Evolutionary conservation across 2,797 vertebrate species (phyloP).

Genomic region (Parotocinclus haroldoi): DNA sequence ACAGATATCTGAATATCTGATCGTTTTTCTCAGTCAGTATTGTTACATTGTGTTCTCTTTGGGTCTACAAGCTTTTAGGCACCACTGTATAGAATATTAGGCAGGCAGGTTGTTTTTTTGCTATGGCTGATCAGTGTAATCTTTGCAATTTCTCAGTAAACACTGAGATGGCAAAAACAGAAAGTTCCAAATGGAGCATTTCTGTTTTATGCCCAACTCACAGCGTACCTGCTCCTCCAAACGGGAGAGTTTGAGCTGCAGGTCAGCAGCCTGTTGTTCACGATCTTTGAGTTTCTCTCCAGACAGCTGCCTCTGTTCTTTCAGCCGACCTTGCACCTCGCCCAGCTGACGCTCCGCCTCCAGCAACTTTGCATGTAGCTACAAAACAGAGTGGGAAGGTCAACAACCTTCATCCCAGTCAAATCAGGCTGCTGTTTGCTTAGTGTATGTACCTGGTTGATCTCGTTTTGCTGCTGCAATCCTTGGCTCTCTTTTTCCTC

Average conservation of each 20-base stretch:
- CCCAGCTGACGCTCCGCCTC: constrained; percentile 92
- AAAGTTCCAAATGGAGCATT: too few species aligned
- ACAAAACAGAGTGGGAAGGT: constrained; percentile 16
- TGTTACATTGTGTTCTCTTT: too few species aligned
- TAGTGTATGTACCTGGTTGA: constrained; percentile 74
- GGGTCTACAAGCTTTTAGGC: too few species aligned
- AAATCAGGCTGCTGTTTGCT: background rate
- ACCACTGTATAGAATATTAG: too few species aligned
- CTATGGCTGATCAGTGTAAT: too few species aligned
- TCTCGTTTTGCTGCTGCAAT: constrained; percentile 89
- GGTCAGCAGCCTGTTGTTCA: constrained; percentile 91
- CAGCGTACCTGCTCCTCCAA: constrained; percentile 86
- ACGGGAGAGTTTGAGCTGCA: constrained; percentile 91
- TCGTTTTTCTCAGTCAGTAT: too few species aligned
- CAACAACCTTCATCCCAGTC: too few species aligned
- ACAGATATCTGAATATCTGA: too few species aligned
- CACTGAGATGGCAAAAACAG: too few species aligned
- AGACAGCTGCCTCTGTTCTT: constrained; percentile 94
- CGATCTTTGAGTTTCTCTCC: constrained; percentile 96
- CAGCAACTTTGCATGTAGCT: constrained; percentile 92
- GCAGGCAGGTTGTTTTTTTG: too few species aligned
- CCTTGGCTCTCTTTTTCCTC: constrained; percentile 90
- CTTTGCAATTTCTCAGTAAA: too few species aligned
- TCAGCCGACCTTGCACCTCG: constrained; percentile 89
- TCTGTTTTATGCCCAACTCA: too few species aligned